These are phyloP conservation scores for Zootermopsis nevadensis DNA, from an alignment of 2,888 invertebrate genomes.

Conservation along the genomic window DNA sequence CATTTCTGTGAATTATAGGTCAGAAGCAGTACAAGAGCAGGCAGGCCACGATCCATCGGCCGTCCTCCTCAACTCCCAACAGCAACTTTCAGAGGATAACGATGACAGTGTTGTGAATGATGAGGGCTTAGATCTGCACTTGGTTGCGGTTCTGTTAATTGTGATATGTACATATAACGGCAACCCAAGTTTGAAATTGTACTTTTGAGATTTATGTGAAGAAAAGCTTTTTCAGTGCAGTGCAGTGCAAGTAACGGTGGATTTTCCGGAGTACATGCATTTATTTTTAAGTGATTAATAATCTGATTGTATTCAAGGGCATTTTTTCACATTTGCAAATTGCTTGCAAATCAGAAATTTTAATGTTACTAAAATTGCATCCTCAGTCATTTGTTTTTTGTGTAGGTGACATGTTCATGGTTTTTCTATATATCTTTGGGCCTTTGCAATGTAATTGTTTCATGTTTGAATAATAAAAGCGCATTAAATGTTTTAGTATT, in stretches of 20 bases:
- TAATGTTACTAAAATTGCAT: not conserved
- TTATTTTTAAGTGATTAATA: not conserved
- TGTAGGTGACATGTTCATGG: too few relatives aligned
- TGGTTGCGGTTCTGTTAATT: too few relatives aligned
- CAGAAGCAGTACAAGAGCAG: constrained; percentile 59
- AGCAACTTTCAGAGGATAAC: constrained; percentile 6
- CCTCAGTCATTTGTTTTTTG: too few relatives aligned
- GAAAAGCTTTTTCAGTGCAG: not conserved
- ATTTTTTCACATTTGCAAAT: not conserved
- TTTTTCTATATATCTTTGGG: too few relatives aligned
- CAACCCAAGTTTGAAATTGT: too few relatives aligned
- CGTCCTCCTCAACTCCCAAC: constrained; percentile 25
- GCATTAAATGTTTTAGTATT: too few relatives aligned
- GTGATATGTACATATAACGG: too few relatives aligned
- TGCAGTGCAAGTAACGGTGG: constrained; percentile 30
- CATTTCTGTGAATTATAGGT: too few relatives aligned
- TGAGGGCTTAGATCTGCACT: not conserved
- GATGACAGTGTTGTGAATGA: constrained; percentile 29
- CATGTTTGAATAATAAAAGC: too few relatives aligned
- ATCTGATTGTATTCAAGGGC: not conserved
- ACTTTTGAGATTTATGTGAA: not conserved
- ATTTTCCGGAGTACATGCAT: constrained; percentile 27
- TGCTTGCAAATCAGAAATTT: not conserved
- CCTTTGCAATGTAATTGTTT: too few relatives aligned
- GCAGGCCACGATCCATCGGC: constrained; percentile 58